Base-by-base conservation (phyloP, 2,113 vertebrate genomes). In the Mionectes macconnelli region DNA sequence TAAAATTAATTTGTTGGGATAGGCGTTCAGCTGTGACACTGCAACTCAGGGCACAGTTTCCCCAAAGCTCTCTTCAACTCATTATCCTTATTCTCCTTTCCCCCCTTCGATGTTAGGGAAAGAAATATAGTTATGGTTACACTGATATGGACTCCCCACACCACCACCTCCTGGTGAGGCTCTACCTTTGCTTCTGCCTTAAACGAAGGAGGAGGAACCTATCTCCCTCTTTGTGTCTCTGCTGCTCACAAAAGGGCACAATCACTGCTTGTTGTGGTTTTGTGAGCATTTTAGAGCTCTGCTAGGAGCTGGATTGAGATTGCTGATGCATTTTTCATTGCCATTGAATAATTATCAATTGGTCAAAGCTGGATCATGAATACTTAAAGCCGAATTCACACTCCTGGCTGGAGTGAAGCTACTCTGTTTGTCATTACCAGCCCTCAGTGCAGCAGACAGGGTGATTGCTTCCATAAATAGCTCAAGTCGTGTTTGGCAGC, bases 121-220 rank as follows among this genome's bases (percentile, higher is more conserved):
- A 70, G 24, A 70, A 87, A 39, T 30, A 24, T 1, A 70, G 44
- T 18, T 30, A 30, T 2, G 3, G 20, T 56, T 89, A 31, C 0
- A 7, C 17, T 52, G 69, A 77, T 68, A 53, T 0, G 64, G 44
- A 25, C 70, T 95, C 40, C 49, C 57, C 77, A 90, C 60, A 93
- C 19, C 60, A 93, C 93, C 95, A 90, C 92, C 90, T 93, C 90
- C 93, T 90, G 91, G 83, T 1, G 11, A 95, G 76, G 79, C 44
- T 90, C 60, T 90, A 95, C n/a, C 50, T 63, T 62, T 95, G 60
- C 62, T 94, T 55, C 64, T 87, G 35, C n/a, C 42, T 74, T 59
- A 15, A 23, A 49, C 31, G 49, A 62, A 68, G 64, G 10, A 47
- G 45, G 28, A 82, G 35, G 33, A 84, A 30, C 1, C 3, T 10